phyloP scores from a whole-genome alignment of 2,113 vertebrate species.

The Carlito syrichta region DNA sequence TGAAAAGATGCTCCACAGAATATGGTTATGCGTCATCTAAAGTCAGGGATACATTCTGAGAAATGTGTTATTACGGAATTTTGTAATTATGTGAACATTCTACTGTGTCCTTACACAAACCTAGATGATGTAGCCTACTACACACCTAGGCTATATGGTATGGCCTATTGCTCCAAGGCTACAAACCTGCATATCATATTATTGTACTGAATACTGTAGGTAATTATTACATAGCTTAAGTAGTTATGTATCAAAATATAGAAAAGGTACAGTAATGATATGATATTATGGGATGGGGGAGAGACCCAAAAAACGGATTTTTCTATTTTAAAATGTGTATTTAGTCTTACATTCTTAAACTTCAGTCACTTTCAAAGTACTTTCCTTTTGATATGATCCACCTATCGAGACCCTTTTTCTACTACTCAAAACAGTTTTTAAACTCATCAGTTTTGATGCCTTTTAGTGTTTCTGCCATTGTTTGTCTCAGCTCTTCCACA shows the following conservation, averaged over 20 bases:
- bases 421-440: too few relatives aligned
- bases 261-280: neutral
- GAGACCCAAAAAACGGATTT: too few relatives aligned
- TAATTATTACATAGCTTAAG: neutral
- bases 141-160: neutral
- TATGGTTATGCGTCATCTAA: neutral
- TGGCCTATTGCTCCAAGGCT: neutral
- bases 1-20: neutral
- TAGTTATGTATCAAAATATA: neutral
- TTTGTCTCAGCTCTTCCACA: too few relatives aligned
- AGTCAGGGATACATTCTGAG: neutral
- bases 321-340: too few relatives aligned
- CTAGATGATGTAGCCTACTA: neutral
- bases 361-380: too few relatives aligned
- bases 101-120: neutral
- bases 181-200: neutral
- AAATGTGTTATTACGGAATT: neutral
- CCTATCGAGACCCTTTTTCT: too few relatives aligned
- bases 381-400: too few relatives aligned
- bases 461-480: too few relatives aligned
- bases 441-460: too few relatives aligned
- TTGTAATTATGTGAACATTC: neutral
- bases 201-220: neutral
- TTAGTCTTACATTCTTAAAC: too few relatives aligned
- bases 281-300: neutral